phyloP scores from a whole-genome alignment of 2,113 vertebrate species.

The Gnathonemus longibarbis region DNA sequence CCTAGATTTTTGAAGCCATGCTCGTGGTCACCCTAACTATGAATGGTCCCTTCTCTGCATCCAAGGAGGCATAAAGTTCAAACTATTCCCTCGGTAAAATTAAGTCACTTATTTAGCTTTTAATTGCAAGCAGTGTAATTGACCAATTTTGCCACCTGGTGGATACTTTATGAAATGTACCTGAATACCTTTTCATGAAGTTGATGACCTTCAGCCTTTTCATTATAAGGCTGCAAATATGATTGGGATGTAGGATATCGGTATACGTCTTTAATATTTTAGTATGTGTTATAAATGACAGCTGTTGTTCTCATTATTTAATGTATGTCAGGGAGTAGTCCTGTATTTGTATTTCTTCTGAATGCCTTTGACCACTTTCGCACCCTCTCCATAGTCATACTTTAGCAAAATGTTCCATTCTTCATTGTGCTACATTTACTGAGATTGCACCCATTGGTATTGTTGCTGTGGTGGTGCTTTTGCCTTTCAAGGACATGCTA shows the following conservation, averaged over 20 bases:
- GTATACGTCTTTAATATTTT: neutral
- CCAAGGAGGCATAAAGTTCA: neutral
- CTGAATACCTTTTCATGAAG: neutral
- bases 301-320: neutral
- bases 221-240: neutral
- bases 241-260: neutral
- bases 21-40: neutral
- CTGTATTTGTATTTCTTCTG: neutral
- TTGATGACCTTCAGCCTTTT: neutral
- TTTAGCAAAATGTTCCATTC: neutral
- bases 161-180: neutral
- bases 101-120: neutral
- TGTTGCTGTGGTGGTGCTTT: neutral
- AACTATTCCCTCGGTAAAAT: neutral
- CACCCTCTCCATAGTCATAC: neutral
- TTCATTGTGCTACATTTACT: conserved; percentile 28
- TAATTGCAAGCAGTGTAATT: neutral
- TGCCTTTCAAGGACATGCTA: conserved; percentile 28
- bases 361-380: neutral
- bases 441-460: conserved; percentile 18
- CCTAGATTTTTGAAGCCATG: neutral
- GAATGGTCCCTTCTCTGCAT: neutral
- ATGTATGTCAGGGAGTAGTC: neutral
- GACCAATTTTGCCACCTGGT: neutral
- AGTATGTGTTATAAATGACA: neutral